phyloP scores from a whole-genome alignment of 2,797 vertebrate species.

The Picus viridis region DNA sequence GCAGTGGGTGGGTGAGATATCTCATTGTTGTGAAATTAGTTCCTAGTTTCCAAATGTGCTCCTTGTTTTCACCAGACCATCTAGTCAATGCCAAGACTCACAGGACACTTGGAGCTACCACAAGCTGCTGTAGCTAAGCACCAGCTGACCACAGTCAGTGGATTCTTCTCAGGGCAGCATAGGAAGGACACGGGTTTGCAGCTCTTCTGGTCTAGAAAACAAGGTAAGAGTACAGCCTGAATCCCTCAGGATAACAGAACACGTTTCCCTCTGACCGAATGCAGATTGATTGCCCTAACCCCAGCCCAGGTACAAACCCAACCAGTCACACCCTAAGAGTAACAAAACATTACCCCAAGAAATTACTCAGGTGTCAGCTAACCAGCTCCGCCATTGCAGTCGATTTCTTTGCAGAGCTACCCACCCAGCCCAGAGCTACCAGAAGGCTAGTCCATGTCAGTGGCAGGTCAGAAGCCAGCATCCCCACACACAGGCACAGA shows the following conservation, averaged over 20 bases:
- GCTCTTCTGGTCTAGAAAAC: slow-evolving; percentile 6
- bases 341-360: neutral
- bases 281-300: neutral
- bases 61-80: neutral
- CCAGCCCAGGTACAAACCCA: neutral
- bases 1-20: neutral
- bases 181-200: neutral
- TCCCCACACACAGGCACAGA: neutral
- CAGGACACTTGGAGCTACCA: neutral
- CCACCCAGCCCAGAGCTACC: neutral
- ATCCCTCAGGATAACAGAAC: rapidly evolving
- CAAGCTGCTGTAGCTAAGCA: neutral
- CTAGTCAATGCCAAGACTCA: neutral
- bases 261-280: neutral
- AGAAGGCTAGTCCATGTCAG: rapidly evolving
- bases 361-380: neutral
- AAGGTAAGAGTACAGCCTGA: neutral
- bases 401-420: neutral
- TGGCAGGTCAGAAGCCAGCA: rapidly evolving
- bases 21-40: neutral
- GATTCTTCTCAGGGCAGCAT: neutral
- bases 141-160: neutral
- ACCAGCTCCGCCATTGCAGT: neutral
- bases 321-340: neutral
- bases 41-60: neutral